Conservation (phyloP, 2,797 vertebrate genomes). For the Sebastes hubbsi region DNA sequence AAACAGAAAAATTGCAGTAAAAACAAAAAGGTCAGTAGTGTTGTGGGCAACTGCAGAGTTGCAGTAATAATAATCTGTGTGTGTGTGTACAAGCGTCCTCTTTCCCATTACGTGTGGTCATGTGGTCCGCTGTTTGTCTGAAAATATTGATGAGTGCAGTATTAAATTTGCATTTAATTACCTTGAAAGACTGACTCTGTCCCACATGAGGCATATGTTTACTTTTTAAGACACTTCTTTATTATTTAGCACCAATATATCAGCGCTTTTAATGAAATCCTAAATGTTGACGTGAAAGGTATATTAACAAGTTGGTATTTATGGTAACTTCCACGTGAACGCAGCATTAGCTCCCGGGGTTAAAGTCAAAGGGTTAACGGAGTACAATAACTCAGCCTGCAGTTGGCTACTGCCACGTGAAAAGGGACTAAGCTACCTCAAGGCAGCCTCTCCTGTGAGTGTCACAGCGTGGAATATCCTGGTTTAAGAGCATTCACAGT, state of each 20-base stretch:
- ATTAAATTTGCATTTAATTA: conserved; percentile 13
- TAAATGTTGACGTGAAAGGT: not conserved
- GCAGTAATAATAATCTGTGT: not conserved
- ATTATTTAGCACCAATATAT: not conserved
- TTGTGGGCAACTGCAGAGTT: not conserved
- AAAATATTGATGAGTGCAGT: not conserved
- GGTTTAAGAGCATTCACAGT: conserved; percentile 41
- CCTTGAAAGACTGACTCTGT: not conserved
- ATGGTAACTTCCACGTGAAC: not conserved
- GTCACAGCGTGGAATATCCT: not conserved
- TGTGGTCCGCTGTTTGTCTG: not conserved
- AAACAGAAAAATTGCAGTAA: not conserved
- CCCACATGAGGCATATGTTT: not conserved
- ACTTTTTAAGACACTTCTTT: not conserved
- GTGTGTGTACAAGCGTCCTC: not conserved
- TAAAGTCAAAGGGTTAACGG: conserved; percentile 6
- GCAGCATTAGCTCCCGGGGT: not conserved
- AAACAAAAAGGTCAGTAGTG: not conserved
- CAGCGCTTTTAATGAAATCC: not conserved
- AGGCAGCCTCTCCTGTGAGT: not conserved
- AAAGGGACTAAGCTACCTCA: conserved; percentile 6
- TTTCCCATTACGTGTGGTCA: not conserved
- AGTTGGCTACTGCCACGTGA: not conserved
- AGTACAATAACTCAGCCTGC: conserved; percentile 6
- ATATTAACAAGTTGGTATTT: not conserved